Evolutionary conservation across 2,797 vertebrate species (phyloP).

Genomic region (Hippocampus kuda): DNA sequence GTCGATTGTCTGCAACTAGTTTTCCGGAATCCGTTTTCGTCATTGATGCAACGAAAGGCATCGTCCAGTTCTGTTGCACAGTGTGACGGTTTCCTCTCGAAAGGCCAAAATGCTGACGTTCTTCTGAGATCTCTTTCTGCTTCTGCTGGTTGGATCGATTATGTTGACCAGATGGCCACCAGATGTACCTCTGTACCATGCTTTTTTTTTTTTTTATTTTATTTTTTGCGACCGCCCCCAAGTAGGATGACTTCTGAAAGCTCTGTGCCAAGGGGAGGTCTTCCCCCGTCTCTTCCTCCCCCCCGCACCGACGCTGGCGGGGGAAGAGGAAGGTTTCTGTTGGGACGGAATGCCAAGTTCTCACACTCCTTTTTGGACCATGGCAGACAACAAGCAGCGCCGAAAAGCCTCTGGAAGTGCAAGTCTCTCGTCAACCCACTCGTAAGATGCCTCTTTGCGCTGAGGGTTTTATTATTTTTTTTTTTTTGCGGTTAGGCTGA

Average conservation of each 20-base stretch:
- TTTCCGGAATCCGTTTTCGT: too few species aligned
- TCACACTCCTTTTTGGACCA: conserved; percentile 55
- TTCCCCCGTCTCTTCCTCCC: conserved; percentile 25
- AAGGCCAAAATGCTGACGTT: too few species aligned
- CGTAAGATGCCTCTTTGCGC: conserved; percentile 37
- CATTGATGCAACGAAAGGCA: too few species aligned
- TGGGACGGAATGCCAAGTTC: conserved; percentile 57
- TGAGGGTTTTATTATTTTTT: conserved; percentile 22
- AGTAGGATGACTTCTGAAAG: conserved; percentile 18
- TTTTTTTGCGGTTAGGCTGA: conserved; percentile 1
- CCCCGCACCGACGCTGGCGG: conserved; percentile 8
- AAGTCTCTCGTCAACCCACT: conserved; percentile 33
- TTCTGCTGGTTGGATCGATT: not conserved
- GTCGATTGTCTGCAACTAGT: too few species aligned
- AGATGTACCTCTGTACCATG: conserved; percentile 48
- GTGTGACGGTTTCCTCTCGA: too few species aligned
- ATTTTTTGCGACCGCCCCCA: not conserved
- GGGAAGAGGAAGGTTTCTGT: conserved; percentile 28
- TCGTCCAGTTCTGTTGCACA: too few species aligned
- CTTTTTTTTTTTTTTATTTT: not conserved
- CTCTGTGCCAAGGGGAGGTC: conserved; percentile 48
- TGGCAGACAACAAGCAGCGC: conserved; percentile 56
- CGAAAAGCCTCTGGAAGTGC: conserved; percentile 43
- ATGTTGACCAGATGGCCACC: conserved; percentile 60
- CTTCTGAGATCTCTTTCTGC: not conserved